Evolutionary conservation across 2,113 vertebrate species (phyloP).

Genomic region (Azemiops feae): DNA sequence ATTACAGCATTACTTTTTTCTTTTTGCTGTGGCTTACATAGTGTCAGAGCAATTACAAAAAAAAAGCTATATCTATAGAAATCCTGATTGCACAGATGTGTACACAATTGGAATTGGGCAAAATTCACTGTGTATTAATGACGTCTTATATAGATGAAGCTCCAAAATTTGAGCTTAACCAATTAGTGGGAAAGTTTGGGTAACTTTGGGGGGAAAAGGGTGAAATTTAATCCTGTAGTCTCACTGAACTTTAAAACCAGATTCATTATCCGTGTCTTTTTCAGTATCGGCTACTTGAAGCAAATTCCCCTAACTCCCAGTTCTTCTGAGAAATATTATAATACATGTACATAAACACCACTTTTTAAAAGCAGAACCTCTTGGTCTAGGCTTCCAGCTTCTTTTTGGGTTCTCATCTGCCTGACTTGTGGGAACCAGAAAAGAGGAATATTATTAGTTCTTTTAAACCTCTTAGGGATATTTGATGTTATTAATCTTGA

Average conservation of each 20-base stretch:
- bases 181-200: not conserved
- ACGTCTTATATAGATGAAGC: not conserved
- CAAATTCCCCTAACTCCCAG: not conserved
- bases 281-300: not conserved
- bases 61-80: not conserved
- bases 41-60: not conserved
- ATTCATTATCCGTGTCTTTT: not conserved
- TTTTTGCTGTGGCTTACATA: not conserved
- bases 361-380: not conserved
- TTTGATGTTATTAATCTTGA: not conserved
- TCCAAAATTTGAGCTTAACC: not conserved
- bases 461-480: not conserved
- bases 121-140: not conserved
- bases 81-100: not conserved
- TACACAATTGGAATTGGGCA: not conserved
- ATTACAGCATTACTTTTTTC: not conserved
- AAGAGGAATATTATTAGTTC: not conserved
- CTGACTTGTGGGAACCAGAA: not conserved
- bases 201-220: not conserved
- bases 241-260: not conserved
- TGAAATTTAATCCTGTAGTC: not conserved
- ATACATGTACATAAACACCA: not conserved
- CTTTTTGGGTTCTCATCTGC: not conserved
- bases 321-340: not conserved
- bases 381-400: not conserved